These are phyloP conservation scores for Lasioglossum albipes DNA, from an alignment of 1,140 invertebrate genomes.

Conservation along the genomic window DNA sequence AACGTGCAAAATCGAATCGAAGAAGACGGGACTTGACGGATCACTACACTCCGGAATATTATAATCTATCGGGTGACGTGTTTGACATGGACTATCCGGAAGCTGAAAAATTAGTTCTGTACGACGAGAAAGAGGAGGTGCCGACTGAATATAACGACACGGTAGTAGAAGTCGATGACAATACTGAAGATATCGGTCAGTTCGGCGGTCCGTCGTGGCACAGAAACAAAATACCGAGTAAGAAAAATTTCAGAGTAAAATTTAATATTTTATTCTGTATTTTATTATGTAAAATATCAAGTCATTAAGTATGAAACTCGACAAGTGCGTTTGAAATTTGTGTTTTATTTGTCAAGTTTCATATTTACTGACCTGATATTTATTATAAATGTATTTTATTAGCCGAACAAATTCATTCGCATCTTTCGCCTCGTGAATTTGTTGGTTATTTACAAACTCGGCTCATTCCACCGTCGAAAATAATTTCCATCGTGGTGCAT, in stretches of 20 bases:
- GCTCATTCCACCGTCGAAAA: no score
- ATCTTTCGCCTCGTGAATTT: no score
- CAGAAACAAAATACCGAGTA: constrained; percentile 69
- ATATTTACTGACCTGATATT: no score
- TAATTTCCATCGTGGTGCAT: no score
- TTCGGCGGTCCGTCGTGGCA: constrained; percentile 78
- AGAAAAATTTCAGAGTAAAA: constrained; percentile 23
- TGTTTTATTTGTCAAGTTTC: no score
- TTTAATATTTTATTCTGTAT: no score
- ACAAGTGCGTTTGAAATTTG: no score
- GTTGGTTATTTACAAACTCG: no score
- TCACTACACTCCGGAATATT: constrained; percentile 56
- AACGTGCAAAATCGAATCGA: background rate
- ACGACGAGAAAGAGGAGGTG: constrained; percentile 42
- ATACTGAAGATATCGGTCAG: constrained; percentile 76
- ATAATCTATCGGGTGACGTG: constrained; percentile 80
- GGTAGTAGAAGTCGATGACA: constrained; percentile 37
- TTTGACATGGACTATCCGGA: constrained; percentile 65
- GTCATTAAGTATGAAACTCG: no score
- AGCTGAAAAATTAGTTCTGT: constrained; percentile 49
- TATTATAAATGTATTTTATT: no score
- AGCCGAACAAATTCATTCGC: no score
- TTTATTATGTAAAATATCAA: no score
- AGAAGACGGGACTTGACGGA: background rate
- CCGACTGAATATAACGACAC: constrained; percentile 31